A percentile compares a stretch with the other conserved stretches of the same genome.
phyloP scores from a whole-genome alignment of 2,797 vertebrate genomes.

The Cyprinodon diabolis region DNA sequence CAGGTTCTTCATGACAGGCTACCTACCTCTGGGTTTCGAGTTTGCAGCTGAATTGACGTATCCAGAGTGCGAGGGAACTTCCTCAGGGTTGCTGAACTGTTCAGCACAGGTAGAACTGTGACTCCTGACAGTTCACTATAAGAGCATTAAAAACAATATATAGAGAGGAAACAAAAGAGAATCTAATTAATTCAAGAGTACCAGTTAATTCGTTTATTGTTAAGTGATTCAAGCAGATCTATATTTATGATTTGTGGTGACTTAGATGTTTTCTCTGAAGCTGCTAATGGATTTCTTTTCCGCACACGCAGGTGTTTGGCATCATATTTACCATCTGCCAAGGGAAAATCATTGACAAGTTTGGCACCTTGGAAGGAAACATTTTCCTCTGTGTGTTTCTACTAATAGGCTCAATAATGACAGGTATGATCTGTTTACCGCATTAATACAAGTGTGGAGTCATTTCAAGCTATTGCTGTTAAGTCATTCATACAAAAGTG shows the following conservation, averaged over 20 bases:
- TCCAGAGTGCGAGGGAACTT: constrained; percentile 95
- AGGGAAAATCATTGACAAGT: constrained; percentile 89
- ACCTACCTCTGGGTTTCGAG: constrained; percentile 95
- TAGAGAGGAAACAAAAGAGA: background rate
- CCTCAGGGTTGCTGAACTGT: constrained; percentile 95
- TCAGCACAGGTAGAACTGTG: constrained; percentile 88
- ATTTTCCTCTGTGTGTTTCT: constrained; percentile 93
- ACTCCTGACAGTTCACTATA: background rate
- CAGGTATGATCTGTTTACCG: constrained; percentile 76
- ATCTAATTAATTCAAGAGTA: background rate
- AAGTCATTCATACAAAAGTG: background rate
- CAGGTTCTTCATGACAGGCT: constrained; percentile 98
- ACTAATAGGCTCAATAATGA: constrained; percentile 85
- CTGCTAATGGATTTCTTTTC: background rate
- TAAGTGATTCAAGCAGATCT: background rate
- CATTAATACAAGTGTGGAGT: background rate
- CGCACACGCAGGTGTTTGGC: constrained; percentile 87
- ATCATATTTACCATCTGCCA: constrained; percentile 94
- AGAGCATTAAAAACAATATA: background rate
- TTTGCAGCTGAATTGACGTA: constrained; percentile 95
- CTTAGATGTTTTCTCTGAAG: background rate
- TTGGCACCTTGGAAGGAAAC: constrained; percentile 86
- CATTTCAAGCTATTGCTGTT: constrained; percentile 26
- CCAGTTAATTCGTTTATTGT: too few species aligned
- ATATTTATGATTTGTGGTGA: background rate